Evolutionary conservation across 2,888 invertebrate genomes (phyloP).

Genomic region (Ectropis crepuscularia): DNA sequence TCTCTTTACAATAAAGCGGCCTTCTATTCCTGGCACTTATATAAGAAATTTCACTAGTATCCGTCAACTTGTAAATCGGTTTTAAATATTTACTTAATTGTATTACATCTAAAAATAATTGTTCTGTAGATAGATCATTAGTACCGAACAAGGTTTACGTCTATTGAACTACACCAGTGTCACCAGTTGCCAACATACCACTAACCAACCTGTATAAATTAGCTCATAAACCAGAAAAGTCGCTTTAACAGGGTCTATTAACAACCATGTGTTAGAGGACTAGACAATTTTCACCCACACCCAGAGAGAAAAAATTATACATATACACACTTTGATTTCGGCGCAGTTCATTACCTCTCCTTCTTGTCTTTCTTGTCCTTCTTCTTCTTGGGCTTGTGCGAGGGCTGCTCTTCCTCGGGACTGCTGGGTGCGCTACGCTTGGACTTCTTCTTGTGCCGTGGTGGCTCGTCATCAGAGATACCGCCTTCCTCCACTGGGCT

Average conservation of each 20-base stretch:
- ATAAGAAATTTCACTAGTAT: too few species aligned
- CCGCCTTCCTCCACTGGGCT: constrained; percentile 77
- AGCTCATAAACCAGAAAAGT: background rate
- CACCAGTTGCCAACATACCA: background rate
- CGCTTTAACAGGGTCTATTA: too few species aligned
- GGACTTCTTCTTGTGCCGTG: constrained; percentile 71
- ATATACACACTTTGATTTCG: background rate
- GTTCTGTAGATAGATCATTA: too few species aligned
- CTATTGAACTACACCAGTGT: too few species aligned
- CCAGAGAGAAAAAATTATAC: background rate
- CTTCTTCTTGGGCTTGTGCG: constrained; percentile 79
- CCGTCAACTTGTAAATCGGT: too few species aligned
- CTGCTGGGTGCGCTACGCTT: constrained; percentile 76
- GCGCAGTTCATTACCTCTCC: constrained; percentile 58
- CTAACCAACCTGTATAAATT: background rate
- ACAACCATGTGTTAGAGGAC: too few species aligned
- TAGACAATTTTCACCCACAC: background rate
- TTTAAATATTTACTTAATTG: too few species aligned
- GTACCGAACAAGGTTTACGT: too few species aligned
- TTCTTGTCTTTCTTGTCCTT: constrained; percentile 81
- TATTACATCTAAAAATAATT: too few species aligned
- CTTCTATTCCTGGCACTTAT: too few species aligned
- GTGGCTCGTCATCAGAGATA: constrained; percentile 75
- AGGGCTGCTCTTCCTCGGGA: constrained; percentile 62
- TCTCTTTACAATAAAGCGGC: too few species aligned